Evolutionary conservation across 2,113 vertebrate species (phyloP), one percentile per base, ranked within the genome.

Genomic region (Podarcis cretensis): DNA sequence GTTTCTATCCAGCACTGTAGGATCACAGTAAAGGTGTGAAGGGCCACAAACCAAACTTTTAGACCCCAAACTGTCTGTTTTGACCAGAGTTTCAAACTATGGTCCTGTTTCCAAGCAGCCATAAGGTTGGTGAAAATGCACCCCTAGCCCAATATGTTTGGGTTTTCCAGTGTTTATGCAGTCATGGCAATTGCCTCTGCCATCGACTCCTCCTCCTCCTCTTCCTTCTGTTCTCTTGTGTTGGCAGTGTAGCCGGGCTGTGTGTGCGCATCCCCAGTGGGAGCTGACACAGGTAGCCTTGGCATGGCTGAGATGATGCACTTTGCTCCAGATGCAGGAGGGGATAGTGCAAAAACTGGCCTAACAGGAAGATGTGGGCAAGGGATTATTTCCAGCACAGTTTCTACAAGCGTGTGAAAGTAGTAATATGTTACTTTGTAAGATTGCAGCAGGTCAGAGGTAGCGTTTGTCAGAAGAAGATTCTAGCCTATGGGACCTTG

Each of bases 251-350:
- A 77, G 79, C 73, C 12, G 32, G 89, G 69, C 84, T 59, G 25
- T 76, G n/a, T 40, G 79, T 77, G 89, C 65, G 43, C 84, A 30
- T 90, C 89, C 89, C 89, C 89, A 90, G 89, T 82, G 89, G 89
- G 89, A 90, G 79, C 89, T 69, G 89, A 86, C 80, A 77, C 73
- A 77, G 69, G 87, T 77, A 37, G 59, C 63, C 81, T 65, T 84
- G 48, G 71, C 43, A 73, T 66, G 86, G 89, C 37, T 65, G 86
- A 83, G 86, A 81, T 65, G 43, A 74, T 13, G 32, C 68, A 37
- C 74, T 54, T 48, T 80, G 54, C 35, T 87, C 75, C 10, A 68
- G 48, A 74, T 71, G 81, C n/a, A n/a, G 65, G 25, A 30, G 43
- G 79, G 73, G 21, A 35, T 77, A 13, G 48, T 54, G 32, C 48